phyloP scores from a whole-genome alignment of 2,888 invertebrate genomes.

The Congeria kusceri region DNA sequence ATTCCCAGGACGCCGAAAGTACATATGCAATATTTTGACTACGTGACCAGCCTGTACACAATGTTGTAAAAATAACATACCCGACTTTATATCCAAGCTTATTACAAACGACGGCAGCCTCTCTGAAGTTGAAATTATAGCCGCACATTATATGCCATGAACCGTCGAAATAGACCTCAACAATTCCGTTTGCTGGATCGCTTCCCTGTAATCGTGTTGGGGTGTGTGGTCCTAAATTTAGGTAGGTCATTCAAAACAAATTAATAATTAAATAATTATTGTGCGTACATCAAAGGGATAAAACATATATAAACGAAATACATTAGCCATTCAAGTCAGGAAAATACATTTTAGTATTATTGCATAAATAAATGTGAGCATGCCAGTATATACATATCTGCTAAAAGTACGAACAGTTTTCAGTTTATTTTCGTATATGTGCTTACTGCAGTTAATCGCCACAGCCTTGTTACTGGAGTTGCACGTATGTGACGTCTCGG shows the following conservation, averaged over 20 bases:
- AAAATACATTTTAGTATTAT: too few species aligned
- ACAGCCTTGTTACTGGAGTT: constrained; percentile 20
- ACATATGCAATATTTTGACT: background rate
- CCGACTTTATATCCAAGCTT: constrained; percentile 19
- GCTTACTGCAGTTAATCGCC: constrained; percentile 13
- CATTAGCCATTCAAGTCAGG: too few species aligned
- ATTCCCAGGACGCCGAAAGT: background rate
- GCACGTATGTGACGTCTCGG: constrained; percentile 15
- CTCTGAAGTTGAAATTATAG: constrained; percentile 1
- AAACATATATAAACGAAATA: too few species aligned
- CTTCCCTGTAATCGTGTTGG: background rate
- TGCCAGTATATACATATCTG: too few species aligned
- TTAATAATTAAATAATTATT: too few species aligned
- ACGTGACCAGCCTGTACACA: background rate
- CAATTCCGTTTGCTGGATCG: background rate
- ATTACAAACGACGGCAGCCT: constrained; percentile 22
- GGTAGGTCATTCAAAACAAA: background rate
- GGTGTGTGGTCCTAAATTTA: background rate
- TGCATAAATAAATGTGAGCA: too few species aligned
- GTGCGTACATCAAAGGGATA: too few species aligned
- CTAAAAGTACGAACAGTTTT: too few species aligned
- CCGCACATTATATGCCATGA: constrained; percentile 5
- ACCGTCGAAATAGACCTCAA: background rate
- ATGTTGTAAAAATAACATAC: background rate
- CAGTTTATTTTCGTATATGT: too few species aligned